Conservation (phyloP, 2,113 vertebrate genomes). For the Isurus oxyrinchus region DNA sequence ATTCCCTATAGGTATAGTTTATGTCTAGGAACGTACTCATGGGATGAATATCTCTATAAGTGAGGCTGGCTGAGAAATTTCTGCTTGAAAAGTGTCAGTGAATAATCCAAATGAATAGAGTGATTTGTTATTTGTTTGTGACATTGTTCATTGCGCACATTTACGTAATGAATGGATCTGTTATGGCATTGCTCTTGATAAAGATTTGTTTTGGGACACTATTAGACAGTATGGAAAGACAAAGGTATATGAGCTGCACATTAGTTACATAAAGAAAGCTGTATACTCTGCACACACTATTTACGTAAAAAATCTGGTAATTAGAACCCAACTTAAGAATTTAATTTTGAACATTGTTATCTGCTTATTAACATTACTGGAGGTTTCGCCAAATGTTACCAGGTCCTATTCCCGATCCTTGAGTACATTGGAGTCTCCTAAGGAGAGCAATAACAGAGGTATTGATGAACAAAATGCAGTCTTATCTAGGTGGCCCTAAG, state of each 20-base stretch:
- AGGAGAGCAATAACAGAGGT: neutral
- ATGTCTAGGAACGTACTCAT: neutral
- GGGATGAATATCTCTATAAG: neutral
- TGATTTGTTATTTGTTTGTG: neutral
- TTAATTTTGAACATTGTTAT: neutral
- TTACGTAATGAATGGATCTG: neutral
- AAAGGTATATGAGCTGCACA: neutral
- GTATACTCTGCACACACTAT: neutral
- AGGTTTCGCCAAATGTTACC: neutral
- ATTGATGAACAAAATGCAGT: neutral
- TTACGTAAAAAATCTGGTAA: neutral
- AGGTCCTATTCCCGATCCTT: neutral
- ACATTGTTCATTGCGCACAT: neutral
- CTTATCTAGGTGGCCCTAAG: neutral
- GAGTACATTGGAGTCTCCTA: neutral
- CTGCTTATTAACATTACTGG: neutral
- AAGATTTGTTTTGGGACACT: neutral
- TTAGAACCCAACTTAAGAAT: neutral
- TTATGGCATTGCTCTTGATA: neutral
- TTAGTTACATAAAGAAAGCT: neutral
- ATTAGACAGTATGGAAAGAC: neutral
- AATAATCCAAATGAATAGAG: neutral
- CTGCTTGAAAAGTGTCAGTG: neutral
- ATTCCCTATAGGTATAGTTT: neutral
- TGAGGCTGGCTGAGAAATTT: neutral